Conservation (phyloP, 2,113 vertebrate species). For the Motacilla alba region DNA sequence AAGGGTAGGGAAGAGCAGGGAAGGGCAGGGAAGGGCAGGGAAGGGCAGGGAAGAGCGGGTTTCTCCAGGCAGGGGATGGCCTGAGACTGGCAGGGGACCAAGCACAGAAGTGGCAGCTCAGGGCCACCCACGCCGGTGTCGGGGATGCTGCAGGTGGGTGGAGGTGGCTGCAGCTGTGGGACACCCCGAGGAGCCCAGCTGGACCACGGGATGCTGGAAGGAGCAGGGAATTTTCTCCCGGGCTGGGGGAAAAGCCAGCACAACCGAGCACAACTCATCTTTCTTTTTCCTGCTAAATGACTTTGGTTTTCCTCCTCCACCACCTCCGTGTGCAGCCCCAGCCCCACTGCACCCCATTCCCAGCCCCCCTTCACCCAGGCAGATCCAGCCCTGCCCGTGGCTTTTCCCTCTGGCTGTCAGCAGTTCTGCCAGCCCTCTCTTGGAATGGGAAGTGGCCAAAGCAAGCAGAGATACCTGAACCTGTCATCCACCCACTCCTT, state of each 20-base stretch:
- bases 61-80: background rate
- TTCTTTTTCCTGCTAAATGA: background rate
- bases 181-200: background rate
- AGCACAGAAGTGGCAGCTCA: background rate
- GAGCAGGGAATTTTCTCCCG: background rate
- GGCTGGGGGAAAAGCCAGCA: background rate
- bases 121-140: background rate
- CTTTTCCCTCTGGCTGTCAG: slow-evolving; percentile 6
- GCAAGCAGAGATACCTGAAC: slow-evolving; percentile 42
- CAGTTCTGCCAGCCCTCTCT: background rate
- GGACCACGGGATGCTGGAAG: background rate
- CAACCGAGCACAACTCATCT: background rate
- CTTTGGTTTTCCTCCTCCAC: fast-evolving
- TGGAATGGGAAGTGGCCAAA: background rate
- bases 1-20: fast-evolving
- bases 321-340: background rate
- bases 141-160: background rate
- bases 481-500: background rate
- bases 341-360: fast-evolving
- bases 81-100: background rate
- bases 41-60: fast-evolving
- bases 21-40: background rate
- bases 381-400: background rate
- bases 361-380: background rate
- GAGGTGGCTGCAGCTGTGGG: background rate